Evolutionary conservation across 2,888 invertebrate genomes (phyloP).

Genomic region (Netelia melanura): DNA sequence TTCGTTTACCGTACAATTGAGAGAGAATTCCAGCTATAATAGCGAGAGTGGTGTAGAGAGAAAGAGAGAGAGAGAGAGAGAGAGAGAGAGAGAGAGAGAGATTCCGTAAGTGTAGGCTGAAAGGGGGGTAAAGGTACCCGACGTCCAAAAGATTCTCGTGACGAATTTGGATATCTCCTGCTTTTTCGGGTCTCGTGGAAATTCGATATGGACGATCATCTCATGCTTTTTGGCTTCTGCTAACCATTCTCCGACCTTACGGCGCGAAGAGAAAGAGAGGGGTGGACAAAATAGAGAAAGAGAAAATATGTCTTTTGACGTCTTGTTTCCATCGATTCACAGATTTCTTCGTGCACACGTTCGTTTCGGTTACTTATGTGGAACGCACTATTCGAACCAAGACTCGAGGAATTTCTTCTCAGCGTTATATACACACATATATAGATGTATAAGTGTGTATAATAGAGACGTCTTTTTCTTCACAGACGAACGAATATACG

Average conservation of each 20-base stretch:
- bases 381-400: slow-evolving; percentile 40
- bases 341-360: slow-evolving; percentile 54
- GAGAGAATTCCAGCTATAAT: slow-evolving; percentile 12
- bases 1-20: background rate
- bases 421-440: slow-evolving; percentile 13
- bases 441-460: slow-evolving; percentile 18
- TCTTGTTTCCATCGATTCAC: slow-evolving; percentile 66
- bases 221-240: slow-evolving; percentile 55
- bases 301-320: slow-evolving; percentile 64
- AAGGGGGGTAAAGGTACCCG: background rate
- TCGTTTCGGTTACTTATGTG: slow-evolving; percentile 64
- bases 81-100: slow-evolving; percentile 1
- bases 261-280: slow-evolving; percentile 4
- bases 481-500: slow-evolving; percentile 60
- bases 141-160: slow-evolving; percentile 75
- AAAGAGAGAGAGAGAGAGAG: background rate
- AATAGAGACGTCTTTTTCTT: slow-evolving; percentile 28
- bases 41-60: background rate
- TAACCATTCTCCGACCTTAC: slow-evolving; percentile 34
- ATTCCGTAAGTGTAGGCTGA: background rate
- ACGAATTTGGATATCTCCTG: slow-evolving; percentile 78
- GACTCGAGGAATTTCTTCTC: slow-evolving; percentile 56
- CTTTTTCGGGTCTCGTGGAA: slow-evolving; percentile 56
- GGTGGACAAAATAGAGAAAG: background rate
- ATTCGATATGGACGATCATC: slow-evolving; percentile 80